Evolutionary conservation across 2,113 vertebrate species (phyloP).

Genomic region (Rana temporaria): DNA sequence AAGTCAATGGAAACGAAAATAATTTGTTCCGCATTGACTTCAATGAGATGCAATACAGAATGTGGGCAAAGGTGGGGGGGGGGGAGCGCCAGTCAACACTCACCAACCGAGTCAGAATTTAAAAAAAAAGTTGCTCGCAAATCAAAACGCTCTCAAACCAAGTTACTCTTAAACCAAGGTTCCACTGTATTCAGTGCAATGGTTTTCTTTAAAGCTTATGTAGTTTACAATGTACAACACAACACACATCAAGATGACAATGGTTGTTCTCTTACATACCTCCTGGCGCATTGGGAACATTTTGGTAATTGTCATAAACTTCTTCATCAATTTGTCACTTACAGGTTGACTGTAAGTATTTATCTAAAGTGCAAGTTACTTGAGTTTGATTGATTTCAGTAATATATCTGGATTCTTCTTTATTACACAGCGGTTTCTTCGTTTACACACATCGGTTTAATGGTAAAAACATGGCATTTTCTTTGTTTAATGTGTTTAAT

Average conservation of each 20-base stretch:
- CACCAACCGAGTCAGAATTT: too few species aligned
- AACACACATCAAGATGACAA: background rate
- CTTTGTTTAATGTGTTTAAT: conserved; percentile 69
- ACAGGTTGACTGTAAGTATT: background rate
- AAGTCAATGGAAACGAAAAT: too few species aligned
- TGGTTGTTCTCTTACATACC: background rate
- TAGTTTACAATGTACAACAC: background rate
- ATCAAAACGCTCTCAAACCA: too few species aligned
- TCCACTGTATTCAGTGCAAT: too few species aligned
- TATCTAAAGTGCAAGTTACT: conserved; percentile 26
- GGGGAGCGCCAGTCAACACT: too few species aligned
- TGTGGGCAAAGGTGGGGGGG: too few species aligned
- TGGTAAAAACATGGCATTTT: conserved; percentile 66
- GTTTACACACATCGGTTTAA: conserved; percentile 14
- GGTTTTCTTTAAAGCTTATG: background rate
- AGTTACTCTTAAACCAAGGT: too few species aligned
- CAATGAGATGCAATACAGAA: too few species aligned
- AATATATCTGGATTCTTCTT: conserved; percentile 22
- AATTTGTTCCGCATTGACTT: too few species aligned
- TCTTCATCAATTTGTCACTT: background rate
- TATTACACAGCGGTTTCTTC: background rate
- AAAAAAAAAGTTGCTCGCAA: too few species aligned
- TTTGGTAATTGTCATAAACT: background rate
- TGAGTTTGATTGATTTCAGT: conserved; percentile 3
- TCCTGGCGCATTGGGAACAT: background rate